Evolutionary conservation across 2,888 invertebrate genomes (phyloP), one percentile per base, ranked within the genome.

Genomic region (Drosophila prolongata): DNA sequence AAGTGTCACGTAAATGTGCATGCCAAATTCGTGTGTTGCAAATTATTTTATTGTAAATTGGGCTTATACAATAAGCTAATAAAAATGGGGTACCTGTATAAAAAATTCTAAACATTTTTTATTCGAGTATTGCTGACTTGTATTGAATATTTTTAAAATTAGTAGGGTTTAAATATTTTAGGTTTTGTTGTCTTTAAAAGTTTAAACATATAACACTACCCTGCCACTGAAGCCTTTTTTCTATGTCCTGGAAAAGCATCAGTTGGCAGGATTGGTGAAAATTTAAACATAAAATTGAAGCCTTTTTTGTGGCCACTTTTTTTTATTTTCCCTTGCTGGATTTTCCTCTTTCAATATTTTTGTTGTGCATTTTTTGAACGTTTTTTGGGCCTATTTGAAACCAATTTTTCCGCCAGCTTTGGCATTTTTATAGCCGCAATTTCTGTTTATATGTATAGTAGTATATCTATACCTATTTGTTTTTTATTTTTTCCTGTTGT

Each of bases 341-440:
- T 47, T 49, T 53, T 43, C 24, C 43, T 50, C 14, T 14, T 9
- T 30, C 30, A 30, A 47, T 30, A 47, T 30, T n/a, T 16, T 47
- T 47, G 14, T 34, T 14, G 14, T 34, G n/a, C 1, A 34, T 34
- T 70, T 55, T n/a, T 40, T 5, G 13, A 14, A 14, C 34, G 14
- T 49, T 55, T 62, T 62, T 57, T 56, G 27, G 34, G 46, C 42
- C 50, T 60, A 54, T 73, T 73, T 56, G 24, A 71, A 73, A 52
- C n/a, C n/a, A 46, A 40, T 67, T 75, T 73, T 70, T 72, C 60
- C 50, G 47, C 34, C 46, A 49, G 38, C n/a, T 54, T 69, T 66
- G 54, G 50, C 54, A 67, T 74, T 81, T 81, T 80, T 73, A 76
- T 74, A 70, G 69, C 61, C 67, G 59, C 72, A 72, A 69, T 69